Conservation (phyloP, 2,113 vertebrate genomes). For the Conger conger region DNA sequence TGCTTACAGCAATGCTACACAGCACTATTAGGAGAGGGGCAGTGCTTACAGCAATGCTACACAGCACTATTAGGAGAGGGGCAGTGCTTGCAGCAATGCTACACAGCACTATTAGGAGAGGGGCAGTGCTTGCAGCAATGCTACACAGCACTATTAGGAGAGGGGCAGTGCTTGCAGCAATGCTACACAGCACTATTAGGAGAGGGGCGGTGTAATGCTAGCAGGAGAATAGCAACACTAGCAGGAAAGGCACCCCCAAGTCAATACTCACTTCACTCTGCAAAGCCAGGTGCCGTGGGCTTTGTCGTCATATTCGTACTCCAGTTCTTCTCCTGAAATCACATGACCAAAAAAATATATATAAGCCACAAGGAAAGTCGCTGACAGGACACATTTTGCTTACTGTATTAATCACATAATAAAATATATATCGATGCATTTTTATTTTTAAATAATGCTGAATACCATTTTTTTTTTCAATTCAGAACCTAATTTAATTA, state of each 20-base stretch:
- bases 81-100: not conserved
- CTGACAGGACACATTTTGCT: not conserved
- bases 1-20: too few relatives aligned
- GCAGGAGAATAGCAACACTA: too few relatives aligned
- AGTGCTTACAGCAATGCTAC: too few relatives aligned
- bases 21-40: too few relatives aligned
- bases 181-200: not conserved
- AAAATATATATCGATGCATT: not conserved
- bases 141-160: not conserved
- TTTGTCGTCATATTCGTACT: constrained; percentile 93
- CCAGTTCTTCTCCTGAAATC: constrained; percentile 87
- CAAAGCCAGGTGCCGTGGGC: constrained; percentile 91
- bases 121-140: not conserved
- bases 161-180: not conserved
- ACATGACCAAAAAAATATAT: not conserved
- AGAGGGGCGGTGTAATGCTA: not conserved
- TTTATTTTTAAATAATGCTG: not conserved
- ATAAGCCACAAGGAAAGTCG: not conserved
- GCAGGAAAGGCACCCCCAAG: too few relatives aligned
- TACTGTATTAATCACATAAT: not conserved
- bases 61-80: too few relatives aligned
- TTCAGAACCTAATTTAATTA: too few relatives aligned
- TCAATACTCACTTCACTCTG: constrained; percentile 85
- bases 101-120: not conserved
- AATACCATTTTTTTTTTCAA: not conserved